Evolutionary conservation across 2,888 invertebrate species (phyloP).

Genomic region (Byasa hedistus): DNA sequence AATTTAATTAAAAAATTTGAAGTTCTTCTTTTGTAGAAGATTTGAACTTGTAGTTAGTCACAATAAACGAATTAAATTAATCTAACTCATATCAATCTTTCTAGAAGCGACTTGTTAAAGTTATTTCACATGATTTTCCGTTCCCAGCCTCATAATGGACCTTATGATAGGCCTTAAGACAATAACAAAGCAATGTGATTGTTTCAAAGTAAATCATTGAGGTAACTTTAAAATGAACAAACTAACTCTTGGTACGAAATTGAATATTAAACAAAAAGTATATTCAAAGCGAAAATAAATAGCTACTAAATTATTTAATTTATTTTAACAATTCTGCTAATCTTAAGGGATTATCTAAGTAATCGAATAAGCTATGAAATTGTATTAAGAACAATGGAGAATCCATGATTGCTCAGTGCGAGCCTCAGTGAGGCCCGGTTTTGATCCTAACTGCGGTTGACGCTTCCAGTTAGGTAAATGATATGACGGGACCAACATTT

Average conservation of each 20-base stretch:
- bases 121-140: conserved; percentile 29
- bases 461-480: too few relatives aligned
- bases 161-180: conserved; percentile 6
- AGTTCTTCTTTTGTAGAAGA: background rate
- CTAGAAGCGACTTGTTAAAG: background rate
- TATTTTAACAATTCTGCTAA: background rate
- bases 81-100: background rate
- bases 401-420: too few relatives aligned
- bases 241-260: background rate
- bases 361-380: background rate
- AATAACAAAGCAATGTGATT: conserved; percentile 11
- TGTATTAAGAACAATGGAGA: too few relatives aligned
- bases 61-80: background rate
- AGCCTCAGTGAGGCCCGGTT: too few relatives aligned
- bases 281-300: background rate
- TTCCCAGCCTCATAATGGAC: conserved; percentile 21
- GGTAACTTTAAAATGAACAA: background rate
- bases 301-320: background rate
- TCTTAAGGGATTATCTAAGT: too few relatives aligned
- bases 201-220: background rate
- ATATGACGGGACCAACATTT: too few relatives aligned
- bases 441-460: too few relatives aligned
- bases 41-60: background rate
- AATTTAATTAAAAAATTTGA: background rate
- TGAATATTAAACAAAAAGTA: background rate